Conservation (phyloP, 2,797 vertebrate genomes). For the Acipenser transmontanus region DNA sequence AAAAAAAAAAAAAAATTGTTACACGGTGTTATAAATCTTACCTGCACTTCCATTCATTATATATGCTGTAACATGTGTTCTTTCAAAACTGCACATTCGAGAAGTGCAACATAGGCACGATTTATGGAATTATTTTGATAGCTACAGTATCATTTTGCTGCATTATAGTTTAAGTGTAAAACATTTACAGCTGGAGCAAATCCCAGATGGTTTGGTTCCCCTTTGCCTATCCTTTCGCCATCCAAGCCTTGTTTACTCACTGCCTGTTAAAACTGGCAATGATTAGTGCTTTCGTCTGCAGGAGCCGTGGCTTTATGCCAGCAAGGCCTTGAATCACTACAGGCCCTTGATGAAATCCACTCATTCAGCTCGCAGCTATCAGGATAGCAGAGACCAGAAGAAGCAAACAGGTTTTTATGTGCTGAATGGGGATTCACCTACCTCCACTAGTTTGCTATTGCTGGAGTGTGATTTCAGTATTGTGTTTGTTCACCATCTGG, state of each 20-base stretch:
- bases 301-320: slow-evolving; percentile 11
- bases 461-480: background rate
- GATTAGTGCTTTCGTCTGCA: background rate
- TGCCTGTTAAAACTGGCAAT: slow-evolving; percentile 13
- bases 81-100: no score
- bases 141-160: no score
- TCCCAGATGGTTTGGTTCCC: slow-evolving; percentile 13
- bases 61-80: no score
- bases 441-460: no score
- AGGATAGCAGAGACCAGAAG: background rate
- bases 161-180: no score
- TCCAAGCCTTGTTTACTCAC: slow-evolving; percentile 14
- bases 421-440: background rate
- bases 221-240: background rate
- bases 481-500: slow-evolving; percentile 12
- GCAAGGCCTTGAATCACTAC: slow-evolving; percentile 3
- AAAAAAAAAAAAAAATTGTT: no score
- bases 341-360: slow-evolving; percentile 13
- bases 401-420: background rate
- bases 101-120: no score
- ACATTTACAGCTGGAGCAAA: background rate
- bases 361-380: background rate
- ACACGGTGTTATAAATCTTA: no score
- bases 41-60: no score
- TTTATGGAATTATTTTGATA: no score